Evolutionary conservation across 2,797 vertebrate species (phyloP), one percentile per base, ranked within the genome.

Genomic region (Echiichthys vipera): DNA sequence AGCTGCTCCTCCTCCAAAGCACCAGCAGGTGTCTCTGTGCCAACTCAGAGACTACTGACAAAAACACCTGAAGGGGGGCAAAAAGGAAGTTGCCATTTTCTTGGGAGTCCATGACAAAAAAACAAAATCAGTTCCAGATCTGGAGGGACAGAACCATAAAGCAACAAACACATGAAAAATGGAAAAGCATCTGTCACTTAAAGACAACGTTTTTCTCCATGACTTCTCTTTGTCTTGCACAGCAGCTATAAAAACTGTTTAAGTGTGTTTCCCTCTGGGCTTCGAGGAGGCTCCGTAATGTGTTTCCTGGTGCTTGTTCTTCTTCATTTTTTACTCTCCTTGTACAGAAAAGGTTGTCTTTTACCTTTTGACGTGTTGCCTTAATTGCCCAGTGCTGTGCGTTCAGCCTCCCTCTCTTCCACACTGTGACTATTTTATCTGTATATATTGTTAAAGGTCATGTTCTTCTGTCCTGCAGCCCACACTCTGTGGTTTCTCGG

Each of bases 311-410:
- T 85, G 77, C 77, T 86, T 58, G 42, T 58, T 67, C 47, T 36
- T 57, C 63, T 71, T 62, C 22, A 25, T 70, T 66, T 62, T 65
- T 69, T 71, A 51, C 47, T 82, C 57, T 80, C 30, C 30, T 65
- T 84, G 66, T 88, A 89, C 66, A 81, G 63, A 66, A 86, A 86
- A 42, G 51, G 40, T 83, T 85, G 53, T 87, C 68, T 82, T 74
- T 84, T 84, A 84, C 62, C 79, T 82, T 74, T 76, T 81, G 67
- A 89, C 85, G 64, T 79, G 73, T 90, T 91, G 93, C 93, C 92
- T 95, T 95, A 95, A 91, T 88, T 64, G 79, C 87, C 86, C 65
- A 9, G 88, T 84, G 79, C 87, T 71, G 89, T 88, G 72, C 69
- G 57, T 90, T 80, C 53, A 36, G 58, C 64, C 70, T 59, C 56